Base-by-base conservation (phyloP, 2,888 invertebrate species). In the Chelonus formosanus region DNA sequence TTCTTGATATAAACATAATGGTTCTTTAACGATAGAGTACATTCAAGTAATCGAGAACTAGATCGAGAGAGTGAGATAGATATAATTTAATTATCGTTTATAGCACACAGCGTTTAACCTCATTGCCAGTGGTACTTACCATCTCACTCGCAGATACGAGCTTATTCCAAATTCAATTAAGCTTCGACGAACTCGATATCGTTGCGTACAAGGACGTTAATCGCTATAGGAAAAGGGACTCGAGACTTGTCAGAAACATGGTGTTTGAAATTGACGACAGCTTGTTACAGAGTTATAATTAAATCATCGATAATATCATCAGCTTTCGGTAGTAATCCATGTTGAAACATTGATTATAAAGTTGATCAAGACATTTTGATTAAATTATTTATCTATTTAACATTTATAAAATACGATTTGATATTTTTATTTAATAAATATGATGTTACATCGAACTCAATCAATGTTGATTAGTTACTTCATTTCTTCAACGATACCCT, bases 391-490 rank as follows among this genome's bases (percentile, higher is more conserved):
- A 20, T 20, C 20, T 20, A 20, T 20, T 20, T 20, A 20, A 20
- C 20, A 20, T 20, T 47, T 57, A 66, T 67, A 71, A 71, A 70
- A 73, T 70, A 70, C 68, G 67, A 70, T 70, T 64, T 65, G 58
- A 59, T 71, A 70, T 67, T 59, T 69, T 65, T 68, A 71, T 70
- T 69, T 74, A 80, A 81, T 81, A 80, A 80, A 80, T 80, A 81
- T 80, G 79, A 74, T 78, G 75, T 79, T 80, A 81, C 78, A 80
- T 79, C 65, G 71, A 77, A 78, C 75, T 73, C 75, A 80, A 80
- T 74, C 75, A 78, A 78, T 78, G 78, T 76, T 73, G 71, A 71
- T 71, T 74, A 67, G 69, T 68, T 20, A 20, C 20, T 20, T 20
- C 2, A 20, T 20, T 20, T 20, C 20, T 20, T 20, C 20, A 20